phyloP scores from a whole-genome alignment of 2,113 vertebrate genomes.

The Callospermophilus lateralis region DNA sequence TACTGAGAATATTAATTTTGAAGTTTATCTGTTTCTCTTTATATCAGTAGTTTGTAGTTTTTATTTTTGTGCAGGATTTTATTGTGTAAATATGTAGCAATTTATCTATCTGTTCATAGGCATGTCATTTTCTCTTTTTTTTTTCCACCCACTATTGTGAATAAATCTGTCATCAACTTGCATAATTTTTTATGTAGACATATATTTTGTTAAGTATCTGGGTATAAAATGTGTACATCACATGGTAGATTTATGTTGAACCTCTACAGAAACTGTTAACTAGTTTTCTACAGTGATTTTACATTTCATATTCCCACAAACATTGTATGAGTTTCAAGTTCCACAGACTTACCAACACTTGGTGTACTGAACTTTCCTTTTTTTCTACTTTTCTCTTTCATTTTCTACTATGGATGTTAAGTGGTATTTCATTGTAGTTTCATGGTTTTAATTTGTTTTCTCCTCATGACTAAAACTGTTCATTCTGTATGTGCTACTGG shows the following conservation, averaged over 20 bases:
- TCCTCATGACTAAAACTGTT: neutral
- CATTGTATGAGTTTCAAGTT: neutral
- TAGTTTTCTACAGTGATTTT: neutral
- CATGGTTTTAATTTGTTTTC: neutral
- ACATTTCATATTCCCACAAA: neutral
- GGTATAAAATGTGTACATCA: neutral
- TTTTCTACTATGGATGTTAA: rapidly evolving
- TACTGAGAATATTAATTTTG: neutral
- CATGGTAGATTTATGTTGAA: neutral
- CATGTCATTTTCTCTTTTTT: neutral
- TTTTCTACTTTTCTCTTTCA: neutral
- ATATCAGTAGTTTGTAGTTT: neutral
- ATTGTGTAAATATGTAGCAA: neutral
- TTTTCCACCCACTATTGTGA: neutral
- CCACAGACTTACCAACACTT: neutral
- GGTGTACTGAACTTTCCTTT: neutral
- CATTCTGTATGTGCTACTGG: neutral
- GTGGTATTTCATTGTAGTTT: neutral
- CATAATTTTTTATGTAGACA: neutral
- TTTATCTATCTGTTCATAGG: neutral
- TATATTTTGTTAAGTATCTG: neutral
- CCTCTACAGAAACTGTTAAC: neutral
- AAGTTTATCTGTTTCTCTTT: neutral
- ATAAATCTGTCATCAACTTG: neutral
- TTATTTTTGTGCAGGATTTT: neutral